Conservation (phyloP, 2,113 vertebrate species). For the Todiramphus saurophagus region DNA sequence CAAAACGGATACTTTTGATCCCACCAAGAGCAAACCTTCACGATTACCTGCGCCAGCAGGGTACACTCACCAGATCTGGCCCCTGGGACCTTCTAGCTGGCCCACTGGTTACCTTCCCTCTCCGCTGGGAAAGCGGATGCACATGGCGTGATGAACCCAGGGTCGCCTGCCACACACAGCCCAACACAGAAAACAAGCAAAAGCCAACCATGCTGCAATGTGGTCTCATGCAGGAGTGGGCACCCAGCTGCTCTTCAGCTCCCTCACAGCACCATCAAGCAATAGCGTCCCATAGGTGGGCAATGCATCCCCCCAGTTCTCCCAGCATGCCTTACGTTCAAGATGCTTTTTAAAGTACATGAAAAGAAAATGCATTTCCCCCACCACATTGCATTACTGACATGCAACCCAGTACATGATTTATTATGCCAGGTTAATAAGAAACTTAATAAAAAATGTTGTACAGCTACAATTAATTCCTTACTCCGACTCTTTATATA, state of each 20-base stretch:
- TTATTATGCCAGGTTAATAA: neutral
- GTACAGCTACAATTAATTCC: neutral
- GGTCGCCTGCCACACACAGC: neutral
- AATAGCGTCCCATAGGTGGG: rapidly evolving
- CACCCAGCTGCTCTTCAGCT: neutral
- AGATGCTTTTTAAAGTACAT: neutral
- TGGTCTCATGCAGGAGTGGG: neutral
- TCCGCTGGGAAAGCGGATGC: neutral
- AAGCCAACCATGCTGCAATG: rapidly evolving
- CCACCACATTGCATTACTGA: neutral
- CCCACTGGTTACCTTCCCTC: neutral
- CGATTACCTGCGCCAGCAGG: neutral
- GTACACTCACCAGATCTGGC: neutral
- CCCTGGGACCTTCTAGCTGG: neutral
- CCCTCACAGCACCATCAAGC: neutral
- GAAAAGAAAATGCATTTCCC: neutral
- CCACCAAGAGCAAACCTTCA: neutral
- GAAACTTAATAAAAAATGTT: neutral
- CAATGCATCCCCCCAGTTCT: neutral
- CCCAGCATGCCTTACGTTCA: neutral
- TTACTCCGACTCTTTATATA: neutral
- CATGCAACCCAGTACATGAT: neutral
- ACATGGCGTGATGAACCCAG: neutral
- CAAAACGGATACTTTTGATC: neutral
- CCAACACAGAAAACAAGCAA: neutral